Percentiles rank a stretch among this genome's conserved stretches.
phyloP scores from a whole-genome alignment of 2,888 invertebrate species.

The Lagria hirta region DNA sequence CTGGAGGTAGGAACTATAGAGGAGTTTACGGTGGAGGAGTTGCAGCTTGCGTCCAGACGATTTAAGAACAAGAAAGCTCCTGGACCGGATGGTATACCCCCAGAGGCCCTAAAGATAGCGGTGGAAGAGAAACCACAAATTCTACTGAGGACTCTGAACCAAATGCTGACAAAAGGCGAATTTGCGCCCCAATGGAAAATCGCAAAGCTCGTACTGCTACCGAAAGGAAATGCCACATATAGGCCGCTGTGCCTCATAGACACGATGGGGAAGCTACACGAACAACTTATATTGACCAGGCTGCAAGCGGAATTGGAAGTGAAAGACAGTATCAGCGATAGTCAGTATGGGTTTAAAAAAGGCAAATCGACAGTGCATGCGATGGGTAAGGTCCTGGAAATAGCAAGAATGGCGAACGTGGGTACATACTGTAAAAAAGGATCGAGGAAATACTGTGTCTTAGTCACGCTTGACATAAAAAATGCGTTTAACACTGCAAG shows the following conservation, averaged over 20 bases:
- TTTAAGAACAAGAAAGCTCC: no score
- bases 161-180: neutral
- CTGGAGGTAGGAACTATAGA: no score
- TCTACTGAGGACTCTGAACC: constrained; percentile 1
- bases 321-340: constrained; percentile 1
- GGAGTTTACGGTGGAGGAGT: no score
- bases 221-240: neutral
- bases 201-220: constrained; percentile 3
- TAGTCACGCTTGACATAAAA: constrained; percentile 21
- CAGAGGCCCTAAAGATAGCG: constrained; percentile 27
- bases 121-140: no score
- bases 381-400: neutral
- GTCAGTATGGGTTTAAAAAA: constrained; percentile 9
- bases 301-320: neutral
- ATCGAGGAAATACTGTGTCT: constrained; percentile 7
- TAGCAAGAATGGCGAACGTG: constrained; percentile 8
- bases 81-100: constrained; percentile 32
- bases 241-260: constrained; percentile 3
- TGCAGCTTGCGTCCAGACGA: no score
- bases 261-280: neutral
- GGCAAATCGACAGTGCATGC: constrained; percentile 5
- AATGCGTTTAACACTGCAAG: constrained; percentile 28
- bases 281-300: constrained; percentile 2
- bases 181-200: constrained; percentile 3
- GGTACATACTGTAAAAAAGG: constrained; percentile 4